A percentile compares a stretch with the other conserved stretches of the same genome.
phyloP scores from a whole-genome alignment of 2,113 vertebrate genomes.

The Bufo gargarizans region DNA sequence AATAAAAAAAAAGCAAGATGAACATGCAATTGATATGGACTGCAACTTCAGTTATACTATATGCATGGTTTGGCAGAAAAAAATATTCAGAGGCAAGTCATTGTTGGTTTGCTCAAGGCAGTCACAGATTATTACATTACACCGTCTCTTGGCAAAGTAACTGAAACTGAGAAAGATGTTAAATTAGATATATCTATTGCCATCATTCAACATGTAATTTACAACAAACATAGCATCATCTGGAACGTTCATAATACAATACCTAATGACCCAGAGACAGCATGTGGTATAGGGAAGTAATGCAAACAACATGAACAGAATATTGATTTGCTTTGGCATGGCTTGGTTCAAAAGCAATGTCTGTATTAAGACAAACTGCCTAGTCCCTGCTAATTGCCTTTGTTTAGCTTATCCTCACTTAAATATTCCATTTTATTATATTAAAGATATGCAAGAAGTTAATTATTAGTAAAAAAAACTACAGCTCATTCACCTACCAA shows the following conservation, averaged over 20 bases:
- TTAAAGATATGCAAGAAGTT: too few relatives aligned
- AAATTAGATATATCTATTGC: conserved; percentile 1
- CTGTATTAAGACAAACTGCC: neutral
- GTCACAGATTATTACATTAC: neutral
- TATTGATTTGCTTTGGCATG: neutral
- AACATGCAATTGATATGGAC: neutral
- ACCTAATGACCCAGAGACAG: neutral
- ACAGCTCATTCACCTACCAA: too few relatives aligned
- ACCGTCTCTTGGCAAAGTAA: neutral
- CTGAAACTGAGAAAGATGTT: neutral
- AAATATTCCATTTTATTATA: too few relatives aligned
- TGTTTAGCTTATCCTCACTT: too few relatives aligned
- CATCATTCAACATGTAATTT: neutral
- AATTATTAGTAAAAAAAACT: too few relatives aligned
- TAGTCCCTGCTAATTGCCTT: too few relatives aligned
- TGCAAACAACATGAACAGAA: neutral
- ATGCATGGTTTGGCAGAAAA: neutral
- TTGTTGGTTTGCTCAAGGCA: neutral
- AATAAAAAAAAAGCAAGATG: neutral
- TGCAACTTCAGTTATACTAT: neutral
- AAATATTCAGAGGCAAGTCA: neutral
- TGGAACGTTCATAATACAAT: neutral
- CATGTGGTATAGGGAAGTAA: neutral
- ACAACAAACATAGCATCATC: conserved; percentile 10
- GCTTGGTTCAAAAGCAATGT: neutral